Evolutionary conservation across 2,797 vertebrate species (phyloP), one percentile per base, ranked within the genome.

Genomic region (Ambastaia sidthimunki): DNA sequence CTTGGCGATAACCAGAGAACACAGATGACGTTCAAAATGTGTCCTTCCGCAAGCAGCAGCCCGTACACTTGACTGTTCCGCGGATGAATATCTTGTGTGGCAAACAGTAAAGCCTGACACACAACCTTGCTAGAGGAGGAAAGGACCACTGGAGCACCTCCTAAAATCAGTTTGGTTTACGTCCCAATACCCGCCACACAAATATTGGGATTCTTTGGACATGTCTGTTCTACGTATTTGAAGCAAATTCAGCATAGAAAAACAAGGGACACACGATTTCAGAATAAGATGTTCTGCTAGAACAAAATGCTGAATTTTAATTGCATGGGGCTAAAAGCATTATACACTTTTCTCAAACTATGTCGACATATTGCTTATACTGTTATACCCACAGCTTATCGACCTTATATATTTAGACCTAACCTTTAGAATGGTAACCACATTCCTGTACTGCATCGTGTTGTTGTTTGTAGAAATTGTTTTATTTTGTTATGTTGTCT

Each of bases 1-100:
- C 94, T 93, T 90, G 90, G 92, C 89, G 87, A 90, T 90, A 90
- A 90, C 96, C 96, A 91, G 88, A 95, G 94, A 94, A 96, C 97
- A 87, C 88, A 93, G 91, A 91, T 94, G 94, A 91, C 90, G 92
- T 82, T 87, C 85, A 80, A 85, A 91, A 77, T 83, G 93, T 96
- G 97, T 97, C 95, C 96, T 92, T 98, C 96, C 97, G 96, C 96
- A 2, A 88, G 72, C 89, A 41, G 7, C 3, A 4, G 85, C 80
- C 2, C 84, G 81, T 89, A 82, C 90, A 92, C 92, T 90, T 84
- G 86, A 77, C 47, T 89, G 86, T 88, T 75, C 50, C 59, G 75
- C 81, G 84, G 82, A 83, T 63, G 50, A 60, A 76, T 82, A 80
- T 37, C 21, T 4, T 70, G 47, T 63, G 72, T 52, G 65, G 50